A percentile compares a stretch with the other conserved stretches of the same genome.
Evolutionary conservation across 1,140 invertebrate genomes (phyloP).

Genomic region (Brachystomella parvula): DNA sequence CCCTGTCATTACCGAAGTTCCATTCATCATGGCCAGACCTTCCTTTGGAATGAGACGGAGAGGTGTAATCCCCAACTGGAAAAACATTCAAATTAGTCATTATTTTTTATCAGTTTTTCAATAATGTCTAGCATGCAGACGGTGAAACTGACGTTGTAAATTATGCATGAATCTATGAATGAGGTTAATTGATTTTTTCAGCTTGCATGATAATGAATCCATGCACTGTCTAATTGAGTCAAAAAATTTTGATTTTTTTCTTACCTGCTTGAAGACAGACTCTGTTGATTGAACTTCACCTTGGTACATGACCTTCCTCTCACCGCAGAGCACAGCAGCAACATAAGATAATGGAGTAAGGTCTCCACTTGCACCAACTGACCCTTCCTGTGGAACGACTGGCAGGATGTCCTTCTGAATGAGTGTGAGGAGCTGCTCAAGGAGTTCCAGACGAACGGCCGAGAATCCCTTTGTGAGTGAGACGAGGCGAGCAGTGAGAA

Average conservation of each 20-base stretch:
- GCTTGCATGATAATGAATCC: too few relatives aligned
- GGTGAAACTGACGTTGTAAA: too few relatives aligned
- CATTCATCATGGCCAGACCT: slow-evolving; percentile 14
- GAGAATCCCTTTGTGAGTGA: slow-evolving; percentile 8
- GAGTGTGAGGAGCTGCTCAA: background rate
- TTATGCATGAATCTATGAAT: too few relatives aligned
- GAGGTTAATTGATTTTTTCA: too few relatives aligned
- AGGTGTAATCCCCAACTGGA: slow-evolving; percentile 4
- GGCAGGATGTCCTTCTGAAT: slow-evolving; percentile 11
- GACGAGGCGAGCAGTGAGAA: background rate
- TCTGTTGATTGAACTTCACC: background rate
- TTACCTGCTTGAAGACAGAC: background rate
- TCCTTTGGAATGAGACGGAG: slow-evolving; percentile 10
- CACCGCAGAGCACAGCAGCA: slow-evolving; percentile 8
- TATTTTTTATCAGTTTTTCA: background rate
- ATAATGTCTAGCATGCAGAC: background rate
- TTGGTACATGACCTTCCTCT: slow-evolving; percentile 5
- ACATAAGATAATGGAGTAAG: slow-evolving; percentile 8
- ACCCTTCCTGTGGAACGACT: slow-evolving; percentile 8
- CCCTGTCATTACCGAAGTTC: slow-evolving; percentile 15
- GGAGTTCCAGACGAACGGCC: slow-evolving; percentile 2
- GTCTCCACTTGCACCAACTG: slow-evolving; percentile 12
- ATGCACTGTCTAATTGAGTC: too few relatives aligned
- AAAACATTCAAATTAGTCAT: background rate
- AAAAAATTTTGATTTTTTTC: too few relatives aligned